A percentile compares a stretch with the other conserved stretches of the same genome.
These are phyloP conservation scores for Lycophotia porphyrea DNA, from an alignment of 2,888 invertebrate genomes.

Conservation along the genomic window DNA sequence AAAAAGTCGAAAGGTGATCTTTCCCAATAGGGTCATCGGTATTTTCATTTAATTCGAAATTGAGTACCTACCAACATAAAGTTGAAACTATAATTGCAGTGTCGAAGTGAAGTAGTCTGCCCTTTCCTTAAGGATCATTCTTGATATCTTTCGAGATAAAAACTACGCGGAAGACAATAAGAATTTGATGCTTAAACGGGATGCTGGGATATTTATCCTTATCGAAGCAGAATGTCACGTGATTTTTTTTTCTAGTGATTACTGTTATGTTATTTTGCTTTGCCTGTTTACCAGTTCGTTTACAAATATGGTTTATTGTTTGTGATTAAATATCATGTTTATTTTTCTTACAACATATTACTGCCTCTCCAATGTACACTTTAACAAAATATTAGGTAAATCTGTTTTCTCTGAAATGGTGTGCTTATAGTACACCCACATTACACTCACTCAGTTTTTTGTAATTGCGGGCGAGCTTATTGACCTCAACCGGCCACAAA, in stretches of 20 bases:
- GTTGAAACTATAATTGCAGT: slow-evolving; percentile 15
- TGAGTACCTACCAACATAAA: background rate
- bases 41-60: slow-evolving; percentile 21
- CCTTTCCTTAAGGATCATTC: slow-evolving; percentile 26
- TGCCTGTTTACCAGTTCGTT: background rate
- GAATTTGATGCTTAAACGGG: background rate
- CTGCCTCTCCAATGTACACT: background rate
- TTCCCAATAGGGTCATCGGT: background rate
- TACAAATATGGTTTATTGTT: background rate
- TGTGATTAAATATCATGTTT: background rate
- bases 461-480: background rate
- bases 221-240: slow-evolving; percentile 7
- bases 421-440: background rate
- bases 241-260: slow-evolving; percentile 1
- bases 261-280: background rate
- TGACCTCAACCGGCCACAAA: background rate
- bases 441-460: background rate
- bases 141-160: background rate
- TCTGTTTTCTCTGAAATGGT: background rate
- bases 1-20: slow-evolving; percentile 29
- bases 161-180: slow-evolving; percentile 23
- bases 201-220: slow-evolving; percentile 12
- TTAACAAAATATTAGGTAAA: background rate
- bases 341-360: background rate
- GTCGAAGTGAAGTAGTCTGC: slow-evolving; percentile 17